These are phyloP conservation scores for Archegozetes longisetosus DNA, from an alignment of 1,140 invertebrate species.

Conservation along the genomic window DNA sequence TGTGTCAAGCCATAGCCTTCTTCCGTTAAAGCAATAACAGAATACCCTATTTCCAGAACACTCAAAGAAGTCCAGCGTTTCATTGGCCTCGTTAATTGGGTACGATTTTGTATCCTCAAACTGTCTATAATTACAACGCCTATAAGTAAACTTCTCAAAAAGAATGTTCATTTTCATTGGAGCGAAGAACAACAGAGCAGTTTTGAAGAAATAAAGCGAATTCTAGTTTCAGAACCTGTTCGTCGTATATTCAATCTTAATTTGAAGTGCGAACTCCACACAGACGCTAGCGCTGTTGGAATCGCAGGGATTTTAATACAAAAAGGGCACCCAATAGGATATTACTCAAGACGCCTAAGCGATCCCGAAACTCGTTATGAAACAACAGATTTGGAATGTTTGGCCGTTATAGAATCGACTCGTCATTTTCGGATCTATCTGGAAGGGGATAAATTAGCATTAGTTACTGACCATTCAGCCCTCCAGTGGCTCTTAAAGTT, in stretches of 20 bases:
- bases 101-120: slow-evolving; percentile 24
- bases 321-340: slow-evolving; percentile 28
- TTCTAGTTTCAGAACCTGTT: slow-evolving; percentile 20
- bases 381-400: slow-evolving; percentile 37
- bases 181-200: slow-evolving; percentile 23
- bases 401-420: slow-evolving; percentile 33
- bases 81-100: slow-evolving; percentile 25
- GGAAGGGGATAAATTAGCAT: slow-evolving; percentile 28
- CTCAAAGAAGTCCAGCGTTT: slow-evolving; percentile 22
- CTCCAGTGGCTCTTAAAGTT: slow-evolving; percentile 20
- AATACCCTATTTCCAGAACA: slow-evolving; percentile 19
- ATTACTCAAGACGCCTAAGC: slow-evolving; percentile 30
- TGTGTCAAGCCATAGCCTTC: neutral
- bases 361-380: slow-evolving; percentile 33
- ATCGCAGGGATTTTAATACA: slow-evolving; percentile 34
- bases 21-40: neutral
- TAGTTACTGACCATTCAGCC: slow-evolving; percentile 34
- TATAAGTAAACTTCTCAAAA: slow-evolving; percentile 30
- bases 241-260: slow-evolving; percentile 20
- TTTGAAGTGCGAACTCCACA: neutral
- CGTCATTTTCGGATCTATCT: slow-evolving; percentile 36
- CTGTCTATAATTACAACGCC: slow-evolving; percentile 24
- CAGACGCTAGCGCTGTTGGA: slow-evolving; percentile 9
- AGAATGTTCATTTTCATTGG: slow-evolving; percentile 29
- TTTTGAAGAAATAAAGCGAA: slow-evolving; percentile 26